Percentiles rank a stretch among this genome's conserved stretches.
phyloP scores from a whole-genome alignment of 2,888 invertebrate genomes.

The Gastrophysa polygoni region DNA sequence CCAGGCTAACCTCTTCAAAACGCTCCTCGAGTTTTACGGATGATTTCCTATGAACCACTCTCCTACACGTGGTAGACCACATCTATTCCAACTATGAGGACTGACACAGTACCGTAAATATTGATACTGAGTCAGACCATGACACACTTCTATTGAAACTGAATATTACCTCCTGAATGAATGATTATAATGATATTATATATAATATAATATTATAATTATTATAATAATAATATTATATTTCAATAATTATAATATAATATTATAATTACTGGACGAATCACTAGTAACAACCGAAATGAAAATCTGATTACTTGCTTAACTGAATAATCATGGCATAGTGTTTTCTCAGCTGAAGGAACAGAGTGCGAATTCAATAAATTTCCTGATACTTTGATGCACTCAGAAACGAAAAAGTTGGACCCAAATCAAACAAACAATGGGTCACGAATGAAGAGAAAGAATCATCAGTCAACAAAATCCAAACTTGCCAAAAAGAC shows the following conservation, averaged over 20 bases:
- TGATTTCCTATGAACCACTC: too few relatives aligned
- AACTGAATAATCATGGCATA: slow-evolving; percentile 1
- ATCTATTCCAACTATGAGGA: too few relatives aligned
- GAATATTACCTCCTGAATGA: neutral
- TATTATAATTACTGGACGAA: neutral
- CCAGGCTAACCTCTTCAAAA: too few relatives aligned
- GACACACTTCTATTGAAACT: neutral
- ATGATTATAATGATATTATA: too few relatives aligned
- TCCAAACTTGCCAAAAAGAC: neutral
- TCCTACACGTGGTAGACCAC: too few relatives aligned
- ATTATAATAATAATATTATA: too few relatives aligned
- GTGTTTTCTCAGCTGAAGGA: slow-evolving; percentile 2
- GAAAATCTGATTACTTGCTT: neutral
- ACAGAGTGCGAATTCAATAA: neutral
- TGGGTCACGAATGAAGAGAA: neutral
- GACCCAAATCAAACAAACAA: neutral
- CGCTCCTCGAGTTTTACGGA: too few relatives aligned
- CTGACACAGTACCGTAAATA: too few relatives aligned
- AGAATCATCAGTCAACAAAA: slow-evolving; percentile 5
- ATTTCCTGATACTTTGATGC: neutral
- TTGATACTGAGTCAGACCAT: neutral
- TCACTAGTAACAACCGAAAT: neutral
- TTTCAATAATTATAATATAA: neutral
- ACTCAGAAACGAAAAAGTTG: neutral
- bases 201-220: too few relatives aligned